phyloP scores from a whole-genome alignment of 2,113 vertebrate species.

The Ariopsis seemanni region DNA sequence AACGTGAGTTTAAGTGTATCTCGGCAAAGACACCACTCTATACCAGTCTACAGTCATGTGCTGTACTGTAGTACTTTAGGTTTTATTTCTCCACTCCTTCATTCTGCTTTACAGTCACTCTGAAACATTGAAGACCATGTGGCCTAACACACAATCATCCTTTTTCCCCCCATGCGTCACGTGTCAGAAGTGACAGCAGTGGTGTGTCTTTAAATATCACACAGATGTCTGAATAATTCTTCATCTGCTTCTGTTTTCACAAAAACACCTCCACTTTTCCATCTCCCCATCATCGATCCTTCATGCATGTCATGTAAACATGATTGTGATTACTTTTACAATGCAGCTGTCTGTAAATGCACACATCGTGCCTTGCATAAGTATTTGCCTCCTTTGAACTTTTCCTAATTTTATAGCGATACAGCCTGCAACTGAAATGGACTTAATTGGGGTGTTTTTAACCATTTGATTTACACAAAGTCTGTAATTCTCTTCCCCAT shows the following conservation, averaged over 20 bases:
- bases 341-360: not conserved
- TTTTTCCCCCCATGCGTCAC: not conserved
- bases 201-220: not conserved
- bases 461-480: not conserved
- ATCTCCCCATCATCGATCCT: not conserved
- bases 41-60: not conserved
- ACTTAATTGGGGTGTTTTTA: not conserved
- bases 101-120: not conserved
- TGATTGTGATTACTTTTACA: not conserved
- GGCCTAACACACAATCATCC: not conserved
- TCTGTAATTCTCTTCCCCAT: not conserved
- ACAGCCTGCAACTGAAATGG: not conserved
- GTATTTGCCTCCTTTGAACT: not conserved
- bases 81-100: not conserved
- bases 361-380: not conserved
- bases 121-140: not conserved
- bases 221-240: not conserved
- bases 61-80: not conserved
- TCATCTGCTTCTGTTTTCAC: not conserved
- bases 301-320: not conserved
- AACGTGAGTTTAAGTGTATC: not conserved
- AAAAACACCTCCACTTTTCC: not conserved
- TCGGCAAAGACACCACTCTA: not conserved
- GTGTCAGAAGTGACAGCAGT: not conserved
- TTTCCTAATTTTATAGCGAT: not conserved